phyloP scores from a whole-genome alignment of 2,888 invertebrate species.

The Ormia ochracea region DNA sequence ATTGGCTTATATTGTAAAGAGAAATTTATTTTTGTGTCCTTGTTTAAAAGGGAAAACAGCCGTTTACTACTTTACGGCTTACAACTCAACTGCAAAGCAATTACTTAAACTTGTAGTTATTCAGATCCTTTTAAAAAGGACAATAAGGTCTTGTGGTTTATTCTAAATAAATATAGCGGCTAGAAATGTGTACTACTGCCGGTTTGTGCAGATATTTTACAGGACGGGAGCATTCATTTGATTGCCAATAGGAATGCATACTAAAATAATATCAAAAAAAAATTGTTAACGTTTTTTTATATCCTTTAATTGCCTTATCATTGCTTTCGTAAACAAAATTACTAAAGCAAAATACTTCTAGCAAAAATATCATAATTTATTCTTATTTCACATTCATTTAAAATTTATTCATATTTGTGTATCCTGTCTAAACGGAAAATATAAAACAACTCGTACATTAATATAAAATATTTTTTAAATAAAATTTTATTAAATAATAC shows the following conservation, averaged over 20 bases:
- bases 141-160: too few relatives aligned
- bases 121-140: background rate
- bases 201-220: too few relatives aligned
- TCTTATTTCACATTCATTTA: background rate
- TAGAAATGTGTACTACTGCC: too few relatives aligned
- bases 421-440: slow-evolving; percentile 1
- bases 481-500: background rate
- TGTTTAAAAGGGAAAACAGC: too few relatives aligned
- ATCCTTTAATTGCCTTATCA: background rate
- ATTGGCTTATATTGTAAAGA: too few relatives aligned
- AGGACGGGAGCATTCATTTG: too few relatives aligned
- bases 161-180: background rate
- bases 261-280: too few relatives aligned
- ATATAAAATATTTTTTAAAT: background rate
- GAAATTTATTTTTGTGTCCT: too few relatives aligned
- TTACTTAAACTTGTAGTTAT: slow-evolving; percentile 18
- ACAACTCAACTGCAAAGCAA: slow-evolving; percentile 41
- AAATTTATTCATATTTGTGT: slow-evolving; percentile 2
- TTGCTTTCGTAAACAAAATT: background rate
- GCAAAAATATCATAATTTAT: background rate
- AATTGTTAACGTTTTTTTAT: too few relatives aligned
- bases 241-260: too few relatives aligned
- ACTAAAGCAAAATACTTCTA: too few relatives aligned
- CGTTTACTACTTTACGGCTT: too few relatives aligned
- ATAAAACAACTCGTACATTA: background rate